Evolutionary conservation across 2,797 vertebrate species (phyloP).

Genomic region (Myotis vivesi): DNA sequence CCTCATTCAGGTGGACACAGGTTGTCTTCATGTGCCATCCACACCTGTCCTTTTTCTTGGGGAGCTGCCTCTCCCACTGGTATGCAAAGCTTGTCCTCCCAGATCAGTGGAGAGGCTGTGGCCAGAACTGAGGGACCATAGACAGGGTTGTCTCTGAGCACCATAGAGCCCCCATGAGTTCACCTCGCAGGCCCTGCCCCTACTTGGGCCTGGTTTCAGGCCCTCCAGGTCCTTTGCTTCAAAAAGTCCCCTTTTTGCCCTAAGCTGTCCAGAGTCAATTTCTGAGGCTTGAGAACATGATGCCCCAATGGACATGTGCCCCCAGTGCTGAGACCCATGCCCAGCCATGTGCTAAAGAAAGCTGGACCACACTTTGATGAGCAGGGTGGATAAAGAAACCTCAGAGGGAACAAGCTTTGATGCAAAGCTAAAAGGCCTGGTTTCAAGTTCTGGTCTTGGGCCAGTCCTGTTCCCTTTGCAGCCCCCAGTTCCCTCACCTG

Average conservation of each 20-base stretch:
- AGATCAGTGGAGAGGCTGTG: neutral
- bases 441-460: conserved; percentile 60
- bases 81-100: neutral
- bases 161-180: neutral
- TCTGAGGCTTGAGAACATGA: neutral
- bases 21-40: neutral
- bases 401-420: neutral
- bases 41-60: neutral
- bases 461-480: neutral
- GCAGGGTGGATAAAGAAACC: neutral
- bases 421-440: conserved; percentile 29
- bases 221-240: neutral
- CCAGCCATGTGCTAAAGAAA: neutral
- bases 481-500: neutral
- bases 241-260: neutral
- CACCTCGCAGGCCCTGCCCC: neutral
- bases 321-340: neutral
- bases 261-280: neutral
- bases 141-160: neutral
- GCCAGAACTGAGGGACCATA: neutral
- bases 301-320: neutral
- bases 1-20: neutral
- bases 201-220: neutral
- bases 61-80: neutral
- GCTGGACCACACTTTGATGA: neutral